Percentiles rank a stretch among this genome's conserved stretches.
phyloP scores from a whole-genome alignment of 2,797 vertebrate genomes.

The Choloepus didactylus region DNA sequence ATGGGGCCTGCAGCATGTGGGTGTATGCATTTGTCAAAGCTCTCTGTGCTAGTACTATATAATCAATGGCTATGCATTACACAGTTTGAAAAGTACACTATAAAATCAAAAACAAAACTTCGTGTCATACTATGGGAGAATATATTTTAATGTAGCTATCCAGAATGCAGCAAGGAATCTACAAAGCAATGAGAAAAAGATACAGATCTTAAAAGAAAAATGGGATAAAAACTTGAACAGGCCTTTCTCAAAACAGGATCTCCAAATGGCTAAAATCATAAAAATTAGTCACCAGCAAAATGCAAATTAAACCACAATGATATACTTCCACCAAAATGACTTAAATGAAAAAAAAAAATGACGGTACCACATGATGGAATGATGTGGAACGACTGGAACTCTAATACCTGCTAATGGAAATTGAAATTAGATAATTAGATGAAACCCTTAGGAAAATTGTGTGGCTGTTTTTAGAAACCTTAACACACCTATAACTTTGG shows the following conservation, averaged over 20 bases:
- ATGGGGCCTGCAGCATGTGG: fast-evolving
- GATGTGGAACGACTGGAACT: fast-evolving
- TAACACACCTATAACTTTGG: background rate
- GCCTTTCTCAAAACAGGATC: background rate
- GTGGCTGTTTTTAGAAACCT: no score
- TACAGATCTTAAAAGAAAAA: no score
- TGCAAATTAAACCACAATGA: background rate
- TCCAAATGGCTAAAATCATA: background rate
- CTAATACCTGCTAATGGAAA: background rate
- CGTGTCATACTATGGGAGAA: background rate
- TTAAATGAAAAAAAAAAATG: background rate
- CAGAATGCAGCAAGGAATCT: background rate
- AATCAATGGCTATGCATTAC: fast-evolving
- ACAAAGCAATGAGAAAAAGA: background rate
- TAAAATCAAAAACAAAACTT: background rate
- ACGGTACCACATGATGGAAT: background rate
- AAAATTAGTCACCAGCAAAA: background rate
- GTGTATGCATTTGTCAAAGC: fast-evolving
- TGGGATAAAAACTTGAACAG: no score
- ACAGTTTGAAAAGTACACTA: background rate
- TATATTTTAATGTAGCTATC: background rate
- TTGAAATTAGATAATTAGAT: background rate
- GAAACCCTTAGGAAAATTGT: background rate
- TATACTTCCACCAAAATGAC: background rate
- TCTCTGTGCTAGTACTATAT: fast-evolving